Conservation (phyloP, 2,113 vertebrate species). For the Clarias macrocephalus region DNA sequence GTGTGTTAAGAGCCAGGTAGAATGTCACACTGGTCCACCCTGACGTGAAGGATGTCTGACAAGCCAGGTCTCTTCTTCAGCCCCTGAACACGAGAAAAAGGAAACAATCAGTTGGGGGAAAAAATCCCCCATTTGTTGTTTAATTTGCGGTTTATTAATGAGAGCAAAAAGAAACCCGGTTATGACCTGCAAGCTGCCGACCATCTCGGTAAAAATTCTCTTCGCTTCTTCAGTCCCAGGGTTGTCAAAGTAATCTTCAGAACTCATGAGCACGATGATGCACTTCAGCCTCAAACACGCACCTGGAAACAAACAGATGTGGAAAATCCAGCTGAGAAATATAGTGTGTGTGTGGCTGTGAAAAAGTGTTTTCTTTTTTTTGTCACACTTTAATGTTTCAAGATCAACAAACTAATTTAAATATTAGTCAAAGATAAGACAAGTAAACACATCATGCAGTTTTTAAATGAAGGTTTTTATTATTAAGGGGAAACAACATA, state of each 20-base stretch:
- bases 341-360: neutral
- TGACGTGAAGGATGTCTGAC: constrained; percentile 86
- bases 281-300: constrained; percentile 83
- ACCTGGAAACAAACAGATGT: constrained; percentile 64
- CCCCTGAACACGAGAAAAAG: constrained; percentile 69
- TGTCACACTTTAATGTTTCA: too few species aligned
- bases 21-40: constrained; percentile 70
- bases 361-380: too few species aligned
- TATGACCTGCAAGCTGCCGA: constrained; percentile 85
- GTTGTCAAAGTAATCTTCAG: constrained; percentile 88
- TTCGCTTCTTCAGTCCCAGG: constrained; percentile 82
- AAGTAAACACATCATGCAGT: too few species aligned
- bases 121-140: neutral
- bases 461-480: too few species aligned
- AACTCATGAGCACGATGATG: constrained; percentile 83
- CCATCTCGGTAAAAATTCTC: constrained; percentile 87
- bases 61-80: constrained; percentile 83
- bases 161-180: neutral
- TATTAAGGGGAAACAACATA: too few species aligned
- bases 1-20: constrained; percentile 11
- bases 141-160: neutral
- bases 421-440: too few species aligned
- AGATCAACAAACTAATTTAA: too few species aligned
- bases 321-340: neutral
- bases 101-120: neutral